A percentile compares a stretch with the other conserved stretches of the same genome.
phyloP scores from a whole-genome alignment of 2,888 invertebrate genomes.

The Microchrysa polita region DNA sequence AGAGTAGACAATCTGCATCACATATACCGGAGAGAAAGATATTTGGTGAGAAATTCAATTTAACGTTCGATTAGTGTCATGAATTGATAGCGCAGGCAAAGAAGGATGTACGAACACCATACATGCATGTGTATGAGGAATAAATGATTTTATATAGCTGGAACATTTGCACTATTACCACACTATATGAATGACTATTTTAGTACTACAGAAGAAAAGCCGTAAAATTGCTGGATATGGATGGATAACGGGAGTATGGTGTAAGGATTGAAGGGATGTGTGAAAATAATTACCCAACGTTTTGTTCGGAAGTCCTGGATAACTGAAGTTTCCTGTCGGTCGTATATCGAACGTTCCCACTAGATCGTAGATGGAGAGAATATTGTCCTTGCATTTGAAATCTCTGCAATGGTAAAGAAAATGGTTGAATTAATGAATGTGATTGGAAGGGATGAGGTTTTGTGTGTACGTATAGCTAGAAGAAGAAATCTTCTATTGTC shows the following conservation, averaged over 20 bases:
- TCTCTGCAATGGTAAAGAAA: conserved; percentile 58
- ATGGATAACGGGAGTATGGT: background rate
- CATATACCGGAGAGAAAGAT: background rate
- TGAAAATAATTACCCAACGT: conserved; percentile 35
- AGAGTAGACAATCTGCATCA: conserved; percentile 82
- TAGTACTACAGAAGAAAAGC: too few relatives aligned
- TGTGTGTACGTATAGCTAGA: too few relatives aligned
- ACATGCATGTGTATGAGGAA: too few relatives aligned
- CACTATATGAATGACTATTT: too few relatives aligned
- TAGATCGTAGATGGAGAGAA: conserved; percentile 70
- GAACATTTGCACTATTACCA: background rate
- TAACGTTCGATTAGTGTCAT: conserved; percentile 25
- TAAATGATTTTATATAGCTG: background rate
- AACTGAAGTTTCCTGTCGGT: conserved; percentile 70
- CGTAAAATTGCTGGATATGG: too few relatives aligned
- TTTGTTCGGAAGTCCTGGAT: conserved; percentile 66
- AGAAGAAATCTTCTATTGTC: too few relatives aligned
- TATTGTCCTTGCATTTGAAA: conserved; percentile 69
- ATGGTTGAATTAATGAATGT: background rate
- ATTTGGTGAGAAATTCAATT: conserved; percentile 14
- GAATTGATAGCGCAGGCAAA: background rate
- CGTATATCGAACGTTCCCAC: conserved; percentile 67
- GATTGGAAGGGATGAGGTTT: background rate
- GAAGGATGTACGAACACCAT: too few relatives aligned
- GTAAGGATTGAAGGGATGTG: background rate